phyloP scores from a whole-genome alignment of 2,888 invertebrate species.

The Chrysolina haemoptera region DNA sequence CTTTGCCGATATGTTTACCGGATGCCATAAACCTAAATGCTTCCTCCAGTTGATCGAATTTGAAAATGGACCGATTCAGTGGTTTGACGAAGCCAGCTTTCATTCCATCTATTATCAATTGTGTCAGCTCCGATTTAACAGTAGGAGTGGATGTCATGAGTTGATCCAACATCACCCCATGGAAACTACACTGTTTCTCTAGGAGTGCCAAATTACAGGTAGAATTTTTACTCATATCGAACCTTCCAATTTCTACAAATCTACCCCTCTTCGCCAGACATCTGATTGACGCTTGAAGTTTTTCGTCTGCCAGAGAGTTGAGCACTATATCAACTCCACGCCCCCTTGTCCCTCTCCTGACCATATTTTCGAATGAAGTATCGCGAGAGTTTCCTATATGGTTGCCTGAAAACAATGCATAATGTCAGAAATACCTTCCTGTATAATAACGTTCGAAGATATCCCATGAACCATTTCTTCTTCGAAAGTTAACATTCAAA shows the following conservation, averaged over 20 bases:
- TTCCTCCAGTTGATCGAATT: slow-evolving; percentile 77
- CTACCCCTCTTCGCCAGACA: slow-evolving; percentile 76
- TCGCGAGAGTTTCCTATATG: slow-evolving; percentile 79
- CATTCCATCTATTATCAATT: slow-evolving; percentile 32
- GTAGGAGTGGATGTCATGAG: slow-evolving; percentile 43
- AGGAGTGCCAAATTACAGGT: slow-evolving; percentile 78
- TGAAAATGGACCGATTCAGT: slow-evolving; percentile 77
- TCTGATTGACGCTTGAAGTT: slow-evolving; percentile 80
- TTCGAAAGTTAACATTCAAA: too few species aligned
- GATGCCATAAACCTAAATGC: slow-evolving; percentile 79
- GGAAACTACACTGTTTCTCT: slow-evolving; percentile 81
- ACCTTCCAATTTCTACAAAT: slow-evolving; percentile 91
- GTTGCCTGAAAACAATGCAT: slow-evolving; percentile 43
- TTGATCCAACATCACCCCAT: slow-evolving; percentile 82
- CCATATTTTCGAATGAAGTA: slow-evolving; percentile 88
- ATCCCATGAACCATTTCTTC: too few species aligned
- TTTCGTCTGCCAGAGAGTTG: slow-evolving; percentile 94
- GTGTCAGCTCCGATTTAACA: slow-evolving; percentile 28
- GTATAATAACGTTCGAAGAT: too few species aligned
- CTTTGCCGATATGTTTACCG: slow-evolving; percentile 88
- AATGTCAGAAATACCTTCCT: too few species aligned
- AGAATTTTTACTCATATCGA: slow-evolving; percentile 81
- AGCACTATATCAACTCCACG: slow-evolving; percentile 91
- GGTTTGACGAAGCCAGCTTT: slow-evolving; percentile 78
- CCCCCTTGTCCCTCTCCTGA: slow-evolving; percentile 85